Conservation (phyloP, 2,113 vertebrate species). For the Carassius gibelio region DNA sequence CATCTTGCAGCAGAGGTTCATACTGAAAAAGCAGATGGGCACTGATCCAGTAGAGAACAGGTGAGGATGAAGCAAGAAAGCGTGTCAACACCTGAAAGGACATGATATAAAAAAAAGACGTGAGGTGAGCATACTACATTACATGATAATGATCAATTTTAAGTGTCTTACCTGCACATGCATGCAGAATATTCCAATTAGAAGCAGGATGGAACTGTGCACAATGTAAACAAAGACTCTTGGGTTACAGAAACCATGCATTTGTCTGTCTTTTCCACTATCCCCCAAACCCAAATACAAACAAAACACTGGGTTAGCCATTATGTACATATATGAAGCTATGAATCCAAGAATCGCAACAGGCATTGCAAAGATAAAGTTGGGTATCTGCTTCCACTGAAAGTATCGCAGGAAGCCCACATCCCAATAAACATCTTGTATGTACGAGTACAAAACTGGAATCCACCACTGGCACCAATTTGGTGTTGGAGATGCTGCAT, state of each 20-base stretch:
- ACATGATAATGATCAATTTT: neutral
- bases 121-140: neutral
- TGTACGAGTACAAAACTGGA: constrained; percentile 87
- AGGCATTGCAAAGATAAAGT: constrained; percentile 92
- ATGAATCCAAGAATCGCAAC: constrained; percentile 76
- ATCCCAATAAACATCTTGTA: constrained; percentile 94
- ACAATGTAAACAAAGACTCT: constrained; percentile 88
- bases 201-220: constrained; percentile 79
- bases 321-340: constrained; percentile 81
- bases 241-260: constrained; percentile 79
- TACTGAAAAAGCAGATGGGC: constrained; percentile 84
- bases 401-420: constrained; percentile 94
- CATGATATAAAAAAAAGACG: neutral
- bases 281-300: constrained; percentile 84
- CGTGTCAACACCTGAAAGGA: constrained; percentile 87
- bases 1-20: constrained; percentile 77
- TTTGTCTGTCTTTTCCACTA: constrained; percentile 60
- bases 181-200: constrained; percentile 87
- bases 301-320: constrained; percentile 80
- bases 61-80: constrained; percentile 89
- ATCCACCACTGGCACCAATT: constrained; percentile 85
- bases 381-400: constrained; percentile 87
- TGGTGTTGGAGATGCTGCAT: constrained; percentile 69
- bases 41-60: constrained; percentile 90
- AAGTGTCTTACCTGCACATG: constrained; percentile 89